Conservation (phyloP, 2,113 vertebrate genomes). For the Crotalus horridus region DNA sequence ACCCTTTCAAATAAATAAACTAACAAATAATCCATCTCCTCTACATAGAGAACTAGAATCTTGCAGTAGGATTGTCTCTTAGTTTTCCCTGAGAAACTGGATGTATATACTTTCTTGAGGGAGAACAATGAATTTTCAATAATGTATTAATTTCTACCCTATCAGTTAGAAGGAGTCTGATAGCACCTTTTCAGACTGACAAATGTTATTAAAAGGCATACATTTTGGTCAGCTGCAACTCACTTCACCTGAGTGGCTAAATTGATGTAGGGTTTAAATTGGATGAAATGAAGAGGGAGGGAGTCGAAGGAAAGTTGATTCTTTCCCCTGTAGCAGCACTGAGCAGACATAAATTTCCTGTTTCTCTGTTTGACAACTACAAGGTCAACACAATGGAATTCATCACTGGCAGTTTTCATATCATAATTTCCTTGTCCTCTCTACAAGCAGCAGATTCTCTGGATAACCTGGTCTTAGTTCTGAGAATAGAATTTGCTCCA, state of each 20-base stretch:
- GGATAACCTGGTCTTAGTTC: neutral
- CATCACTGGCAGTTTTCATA: neutral
- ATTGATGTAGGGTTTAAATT: neutral
- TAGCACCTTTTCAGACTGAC: neutral
- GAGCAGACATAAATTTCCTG: neutral
- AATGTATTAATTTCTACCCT: neutral
- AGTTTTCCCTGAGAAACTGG: neutral
- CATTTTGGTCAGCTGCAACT: neutral
- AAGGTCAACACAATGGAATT: neutral
- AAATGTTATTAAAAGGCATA: neutral
- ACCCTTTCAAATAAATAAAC: neutral
- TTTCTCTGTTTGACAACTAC: neutral
- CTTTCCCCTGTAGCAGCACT: neutral
- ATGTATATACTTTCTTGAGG: neutral
- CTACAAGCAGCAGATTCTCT: neutral
- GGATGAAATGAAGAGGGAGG: neutral
- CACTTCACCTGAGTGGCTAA: neutral
- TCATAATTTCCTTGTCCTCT: neutral
- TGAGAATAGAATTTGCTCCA: neutral
- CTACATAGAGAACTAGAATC: neutral
- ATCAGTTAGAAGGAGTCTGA: neutral
- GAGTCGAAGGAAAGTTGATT: neutral
- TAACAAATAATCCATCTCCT: neutral
- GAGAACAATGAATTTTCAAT: neutral
- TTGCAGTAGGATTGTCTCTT: neutral